A percentile compares a stretch with the other conserved stretches of the same genome.
These are phyloP conservation scores for Plebejus argus DNA, from an alignment of 2,888 invertebrate genomes.

Conservation along the genomic window DNA sequence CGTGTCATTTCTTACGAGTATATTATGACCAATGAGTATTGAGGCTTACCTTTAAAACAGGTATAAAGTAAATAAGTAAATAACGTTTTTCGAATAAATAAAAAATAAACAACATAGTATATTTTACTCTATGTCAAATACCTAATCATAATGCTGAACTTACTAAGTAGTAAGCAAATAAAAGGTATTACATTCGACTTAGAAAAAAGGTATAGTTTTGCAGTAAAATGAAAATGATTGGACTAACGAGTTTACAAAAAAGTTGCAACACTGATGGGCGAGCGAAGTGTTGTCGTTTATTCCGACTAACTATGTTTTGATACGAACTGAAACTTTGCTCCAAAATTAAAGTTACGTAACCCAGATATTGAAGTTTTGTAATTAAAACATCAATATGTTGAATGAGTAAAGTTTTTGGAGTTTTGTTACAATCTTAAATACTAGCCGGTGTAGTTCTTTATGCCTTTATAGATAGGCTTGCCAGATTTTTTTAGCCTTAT, in stretches of 20 bases:
- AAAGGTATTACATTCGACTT: not conserved
- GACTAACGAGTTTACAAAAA: constrained; percentile 21
- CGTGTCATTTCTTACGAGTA: too few species aligned
- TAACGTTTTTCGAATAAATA: too few species aligned
- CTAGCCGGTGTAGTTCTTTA: not conserved
- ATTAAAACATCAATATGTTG: not conserved
- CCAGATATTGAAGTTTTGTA: not conserved
- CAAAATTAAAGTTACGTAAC: constrained; percentile 15
- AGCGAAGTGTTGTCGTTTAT: not conserved
- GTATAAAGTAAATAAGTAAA: too few species aligned
- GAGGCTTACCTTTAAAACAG: too few species aligned
- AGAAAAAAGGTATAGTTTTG: not conserved
- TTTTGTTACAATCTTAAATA: not conserved
- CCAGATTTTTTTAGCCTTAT: too few species aligned
- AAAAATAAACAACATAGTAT: too few species aligned
- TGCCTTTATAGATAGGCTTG: too few species aligned
- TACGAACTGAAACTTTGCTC: not conserved
- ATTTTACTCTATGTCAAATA: too few species aligned
- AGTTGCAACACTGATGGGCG: not conserved
- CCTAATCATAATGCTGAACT: not conserved
- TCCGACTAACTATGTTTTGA: constrained; percentile 13
- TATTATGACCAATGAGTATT: too few species aligned
- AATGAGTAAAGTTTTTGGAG: not conserved
- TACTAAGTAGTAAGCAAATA: not conserved
- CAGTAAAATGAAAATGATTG: not conserved